A percentile compares a stretch with the other conserved stretches of the same genome.
These are phyloP conservation scores for Calidris pugnax DNA, from an alignment of 2,113 vertebrate genomes.

Conservation along the genomic window DNA sequence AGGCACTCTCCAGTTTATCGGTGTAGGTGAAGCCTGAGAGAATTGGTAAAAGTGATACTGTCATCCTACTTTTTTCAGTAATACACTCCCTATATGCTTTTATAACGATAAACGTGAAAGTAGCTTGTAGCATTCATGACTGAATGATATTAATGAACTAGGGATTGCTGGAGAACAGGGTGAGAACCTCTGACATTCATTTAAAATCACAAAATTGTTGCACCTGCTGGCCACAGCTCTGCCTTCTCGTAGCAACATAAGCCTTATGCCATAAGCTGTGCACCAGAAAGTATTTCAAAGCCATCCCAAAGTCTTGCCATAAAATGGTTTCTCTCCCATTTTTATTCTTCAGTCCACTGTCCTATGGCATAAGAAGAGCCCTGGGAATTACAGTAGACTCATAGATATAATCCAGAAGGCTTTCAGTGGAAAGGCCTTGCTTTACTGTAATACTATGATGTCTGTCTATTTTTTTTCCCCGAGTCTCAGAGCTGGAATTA, in stretches of 20 bases:
- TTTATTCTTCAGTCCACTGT: not conserved
- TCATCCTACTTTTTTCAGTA: not conserved
- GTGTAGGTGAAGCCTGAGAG: not conserved
- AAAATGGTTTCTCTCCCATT: not conserved
- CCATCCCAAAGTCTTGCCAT: not conserved
- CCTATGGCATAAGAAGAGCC: not conserved
- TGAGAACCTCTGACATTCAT: not conserved
- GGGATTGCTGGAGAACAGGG: not conserved
- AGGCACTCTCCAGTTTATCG: not conserved
- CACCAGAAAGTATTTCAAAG: constrained; percentile 11
- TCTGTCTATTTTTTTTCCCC: not conserved
- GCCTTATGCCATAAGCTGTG: not conserved
- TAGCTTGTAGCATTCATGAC: not conserved
- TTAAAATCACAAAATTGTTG: constrained; percentile 7
- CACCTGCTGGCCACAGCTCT: not conserved
- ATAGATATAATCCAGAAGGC: not conserved
- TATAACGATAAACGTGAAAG: not conserved
- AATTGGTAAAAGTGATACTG: not conserved
- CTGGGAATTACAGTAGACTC: not conserved
- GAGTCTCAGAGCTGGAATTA: not conserved
- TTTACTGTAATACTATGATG: not conserved
- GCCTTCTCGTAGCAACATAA: not conserved
- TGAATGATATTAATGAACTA: not conserved
- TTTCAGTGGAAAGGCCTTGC: not conserved
- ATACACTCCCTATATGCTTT: not conserved